Conservation (phyloP, 30 jellyfish, hydroid and myxozoan genomes). For the Rhopilema esculentum region DNA sequence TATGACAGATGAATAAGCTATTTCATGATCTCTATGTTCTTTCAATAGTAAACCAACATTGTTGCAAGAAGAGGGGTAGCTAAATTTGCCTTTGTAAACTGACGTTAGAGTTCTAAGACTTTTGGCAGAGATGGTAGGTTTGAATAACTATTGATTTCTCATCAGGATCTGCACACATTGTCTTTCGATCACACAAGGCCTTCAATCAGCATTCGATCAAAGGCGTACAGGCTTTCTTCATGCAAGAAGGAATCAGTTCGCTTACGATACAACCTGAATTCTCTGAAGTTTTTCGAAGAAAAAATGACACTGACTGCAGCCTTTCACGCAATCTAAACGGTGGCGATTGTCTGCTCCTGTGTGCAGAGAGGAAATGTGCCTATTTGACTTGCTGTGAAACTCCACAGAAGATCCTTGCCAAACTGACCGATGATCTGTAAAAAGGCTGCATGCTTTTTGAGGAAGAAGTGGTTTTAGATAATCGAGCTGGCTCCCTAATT, state of each 20-base stretch:
- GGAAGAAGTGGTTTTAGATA: too few species aligned
- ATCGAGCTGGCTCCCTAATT: too few species aligned
- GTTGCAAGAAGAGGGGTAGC: too few species aligned
- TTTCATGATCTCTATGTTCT: too few species aligned
- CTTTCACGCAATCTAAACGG: background rate
- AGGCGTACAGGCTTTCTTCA: constrained; percentile 47
- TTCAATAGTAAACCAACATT: too few species aligned
- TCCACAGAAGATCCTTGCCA: constrained; percentile 31
- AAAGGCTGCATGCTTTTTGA: background rate
- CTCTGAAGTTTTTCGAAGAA: constrained; percentile 11
- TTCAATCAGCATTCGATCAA: constrained; percentile 42
- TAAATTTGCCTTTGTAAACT: too few species aligned
- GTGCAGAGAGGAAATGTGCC: constrained; percentile 57
- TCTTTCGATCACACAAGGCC: constrained; percentile 57
- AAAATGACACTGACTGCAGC: background rate
- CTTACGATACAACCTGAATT: constrained; percentile 93
- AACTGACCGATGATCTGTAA: constrained; percentile 2
- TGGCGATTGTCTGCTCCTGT: constrained; percentile 38
- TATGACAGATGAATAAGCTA: too few species aligned
- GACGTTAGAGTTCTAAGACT: too few species aligned
- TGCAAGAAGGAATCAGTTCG: constrained; percentile 80
- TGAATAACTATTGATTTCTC: too few species aligned
- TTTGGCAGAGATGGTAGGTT: too few species aligned
- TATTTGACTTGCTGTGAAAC: constrained; percentile 52
- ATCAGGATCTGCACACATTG: constrained; percentile 90